Evolutionary conservation across 2,113 vertebrate species (phyloP), one percentile per base, ranked within the genome.

Genomic region (Cebidichthys violaceus): DNA sequence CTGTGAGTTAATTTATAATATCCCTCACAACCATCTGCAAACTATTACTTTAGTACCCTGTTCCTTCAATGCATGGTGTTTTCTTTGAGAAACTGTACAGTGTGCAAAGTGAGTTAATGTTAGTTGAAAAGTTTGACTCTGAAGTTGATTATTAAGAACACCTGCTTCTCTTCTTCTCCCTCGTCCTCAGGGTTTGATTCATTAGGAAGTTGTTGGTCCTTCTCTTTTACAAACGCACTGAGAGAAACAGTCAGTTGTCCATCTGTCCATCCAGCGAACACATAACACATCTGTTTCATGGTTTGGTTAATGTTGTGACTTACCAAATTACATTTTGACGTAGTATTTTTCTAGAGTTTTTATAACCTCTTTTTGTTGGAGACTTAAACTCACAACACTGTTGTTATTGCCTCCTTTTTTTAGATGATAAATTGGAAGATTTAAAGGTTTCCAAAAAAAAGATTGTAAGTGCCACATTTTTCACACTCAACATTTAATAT

Each of bases 1-100:
- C 96, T 99, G 98, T 99, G 95, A 99, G 98, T 97, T 57, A 2
- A n/a, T n/a, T n/a, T n/a, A n/a, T n/a, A n/a, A n/a, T n/a, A n/a
- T n/a, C n/a, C n/a, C n/a, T n/a, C n/a, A n/a, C n/a, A n/a, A n/a
- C n/a, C n/a, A n/a, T n/a, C n/a, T n/a, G n/a, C n/a, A n/a, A n/a
- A n/a, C n/a, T n/a, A n/a, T n/a, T n/a, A n/a, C 24, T 71, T 47
- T 45, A 11, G 35, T 37, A 50, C 29, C 31, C 8, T 45, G 24
- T 35, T 59, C 54, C 24, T n/a, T n/a, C n/a, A n/a, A n/a, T n/a
- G n/a, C n/a, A n/a, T n/a, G n/a, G n/a, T n/a, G n/a, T n/a, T n/a
- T n/a, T n/a, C n/a, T n/a, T n/a, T n/a, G n/a, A n/a, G n/a, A n/a
- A n/a, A n/a, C n/a, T n/a, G n/a, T n/a, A n/a, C n/a, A n/a, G n/a